Conservation (phyloP, 2,113 vertebrate genomes). For the Grallaria varia region DNA sequence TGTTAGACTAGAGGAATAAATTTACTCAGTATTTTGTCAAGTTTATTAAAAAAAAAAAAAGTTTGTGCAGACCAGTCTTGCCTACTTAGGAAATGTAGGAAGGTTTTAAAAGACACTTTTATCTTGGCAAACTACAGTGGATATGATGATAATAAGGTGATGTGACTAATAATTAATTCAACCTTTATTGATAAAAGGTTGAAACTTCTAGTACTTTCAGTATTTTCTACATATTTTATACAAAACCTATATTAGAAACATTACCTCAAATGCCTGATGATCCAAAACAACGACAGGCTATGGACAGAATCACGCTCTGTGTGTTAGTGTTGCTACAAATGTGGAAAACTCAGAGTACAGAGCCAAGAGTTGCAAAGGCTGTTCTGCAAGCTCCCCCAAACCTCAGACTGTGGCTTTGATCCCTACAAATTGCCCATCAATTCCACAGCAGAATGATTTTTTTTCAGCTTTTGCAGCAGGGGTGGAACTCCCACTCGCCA, state of each 20-base stretch:
- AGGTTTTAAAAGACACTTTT: not conserved
- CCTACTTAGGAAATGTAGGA: not conserved
- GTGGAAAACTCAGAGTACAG: not conserved
- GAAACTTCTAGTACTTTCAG: not conserved
- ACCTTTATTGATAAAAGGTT: not conserved
- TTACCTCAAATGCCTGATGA: not conserved
- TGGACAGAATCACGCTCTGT: rapidly evolving
- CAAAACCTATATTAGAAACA: not conserved
- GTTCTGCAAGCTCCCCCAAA: not conserved
- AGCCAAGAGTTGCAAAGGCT: not conserved
- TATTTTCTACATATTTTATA: not conserved
- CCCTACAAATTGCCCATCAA: not conserved
- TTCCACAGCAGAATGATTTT: not conserved
- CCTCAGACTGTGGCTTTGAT: not conserved
- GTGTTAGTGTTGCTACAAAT: not conserved
- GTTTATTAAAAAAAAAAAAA: not conserved
- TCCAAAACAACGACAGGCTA: not conserved
- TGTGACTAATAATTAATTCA: not conserved
- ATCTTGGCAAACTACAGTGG: not conserved
- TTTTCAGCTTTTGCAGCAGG: not conserved
- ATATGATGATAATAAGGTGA: not conserved
- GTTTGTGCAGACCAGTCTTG: not conserved
- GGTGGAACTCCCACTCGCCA: not conserved
- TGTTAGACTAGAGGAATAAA: not conserved
- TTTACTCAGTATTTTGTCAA: not conserved